Base-by-base conservation (phyloP, 1,140 invertebrate genomes). In the Lineus longissimus region DNA sequence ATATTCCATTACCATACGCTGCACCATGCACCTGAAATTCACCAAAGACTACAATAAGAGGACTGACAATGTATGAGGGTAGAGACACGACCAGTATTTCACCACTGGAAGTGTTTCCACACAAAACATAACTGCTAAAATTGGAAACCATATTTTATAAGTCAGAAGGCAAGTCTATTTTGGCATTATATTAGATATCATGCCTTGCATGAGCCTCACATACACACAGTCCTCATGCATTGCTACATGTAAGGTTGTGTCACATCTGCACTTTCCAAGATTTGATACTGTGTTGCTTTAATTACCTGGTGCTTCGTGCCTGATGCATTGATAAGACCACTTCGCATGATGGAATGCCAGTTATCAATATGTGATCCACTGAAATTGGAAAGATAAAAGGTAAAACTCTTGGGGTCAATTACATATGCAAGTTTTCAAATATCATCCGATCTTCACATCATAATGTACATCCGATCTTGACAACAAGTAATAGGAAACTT, bases 361-460 rank as follows among this genome's bases (percentile, higher is more conserved):
- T 80, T 80, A 56, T 79, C 77, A 36, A 78, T 71, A 57, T 68
- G 56, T 9, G 78, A 80, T 22, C 78, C 78, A 73, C 75, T 77
- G 61, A 11, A 71, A 71, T 0, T 56, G 29, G 63, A 67, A 33
- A 1, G 54, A 19, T 13, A 22, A 11, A 55, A 23, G 2, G 15
- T 9, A 13, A n/a, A 58, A 36, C 19, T n/a, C 7, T 30, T 23
- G 19, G 19, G 9, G 19, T 30, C 47, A 54, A n/a, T n/a, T n/a
- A n/a, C n/a, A n/a, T n/a, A n/a, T n/a, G n/a, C n/a, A n/a, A n/a
- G n/a, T n/a, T n/a, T n/a, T n/a, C n/a, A n/a, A n/a, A n/a, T n/a
- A n/a, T n/a, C n/a, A n/a, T n/a, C n/a, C n/a, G n/a, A n/a, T n/a
- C n/a, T n/a, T n/a, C n/a, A n/a, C n/a, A 22, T 60, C 13, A 17